Percentiles rank a stretch among this genome's conserved stretches.
These are phyloP conservation scores for Strix aluco DNA, from an alignment of 2,113 vertebrate species.

Conservation along the genomic window DNA sequence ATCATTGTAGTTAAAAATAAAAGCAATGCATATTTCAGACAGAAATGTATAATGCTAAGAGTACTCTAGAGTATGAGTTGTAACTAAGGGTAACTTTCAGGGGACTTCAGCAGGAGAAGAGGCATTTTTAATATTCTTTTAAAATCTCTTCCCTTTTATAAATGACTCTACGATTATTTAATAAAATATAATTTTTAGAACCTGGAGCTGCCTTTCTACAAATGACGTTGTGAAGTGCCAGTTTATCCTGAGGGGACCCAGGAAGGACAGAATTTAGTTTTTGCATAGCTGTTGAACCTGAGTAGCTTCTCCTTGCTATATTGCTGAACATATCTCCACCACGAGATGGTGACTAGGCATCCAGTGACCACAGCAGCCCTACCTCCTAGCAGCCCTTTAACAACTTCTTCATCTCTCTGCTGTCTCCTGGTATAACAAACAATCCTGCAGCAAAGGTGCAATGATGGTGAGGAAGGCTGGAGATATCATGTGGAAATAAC, in stretches of 20 bases:
- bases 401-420: not conserved
- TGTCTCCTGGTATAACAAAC: not conserved
- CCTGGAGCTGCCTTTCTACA: not conserved
- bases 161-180: not conserved
- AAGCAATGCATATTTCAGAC: constrained; percentile 4
- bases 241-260: not conserved
- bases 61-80: constrained; percentile 12
- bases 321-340: fast-evolving
- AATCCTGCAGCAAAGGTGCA: not conserved
- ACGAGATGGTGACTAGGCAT: not conserved
- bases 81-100: constrained; percentile 2
- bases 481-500: not conserved
- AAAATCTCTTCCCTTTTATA: not conserved
- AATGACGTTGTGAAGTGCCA: not conserved
- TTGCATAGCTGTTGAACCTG: not conserved
- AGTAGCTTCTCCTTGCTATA: not conserved
- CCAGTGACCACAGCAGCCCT: not conserved
- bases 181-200: constrained; percentile 10
- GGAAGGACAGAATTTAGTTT: not conserved
- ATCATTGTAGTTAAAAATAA: constrained; percentile 31
- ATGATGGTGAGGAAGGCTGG: not conserved
- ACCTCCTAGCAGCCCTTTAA: not conserved
- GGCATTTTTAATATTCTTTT: not conserved
- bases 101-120: not conserved
- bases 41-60: not conserved